Evolutionary conservation across 2,888 invertebrate species (phyloP).

Genomic region (Ceriagrion tenellum): DNA sequence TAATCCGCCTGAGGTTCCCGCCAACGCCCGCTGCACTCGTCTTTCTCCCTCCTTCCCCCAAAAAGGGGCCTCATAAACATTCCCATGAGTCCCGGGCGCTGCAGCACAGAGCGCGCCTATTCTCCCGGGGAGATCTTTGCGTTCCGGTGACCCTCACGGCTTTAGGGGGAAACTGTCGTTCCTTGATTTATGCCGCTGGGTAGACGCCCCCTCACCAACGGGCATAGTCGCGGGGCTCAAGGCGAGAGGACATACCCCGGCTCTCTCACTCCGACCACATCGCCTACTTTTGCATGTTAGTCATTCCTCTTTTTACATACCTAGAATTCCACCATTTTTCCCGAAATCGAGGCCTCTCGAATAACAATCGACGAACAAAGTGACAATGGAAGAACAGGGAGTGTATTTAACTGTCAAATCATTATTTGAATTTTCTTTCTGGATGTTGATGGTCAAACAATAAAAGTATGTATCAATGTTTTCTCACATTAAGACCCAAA

Average conservation of each 20-base stretch:
- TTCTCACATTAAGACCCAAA: no score
- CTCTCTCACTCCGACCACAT: background rate
- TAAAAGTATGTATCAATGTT: no score
- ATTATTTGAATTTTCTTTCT: no score
- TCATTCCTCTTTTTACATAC: background rate
- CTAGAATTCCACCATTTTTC: background rate
- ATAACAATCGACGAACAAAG: no score
- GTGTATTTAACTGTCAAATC: no score
- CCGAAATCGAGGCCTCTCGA: background rate
- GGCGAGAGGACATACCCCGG: background rate
- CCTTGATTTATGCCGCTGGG: conserved; percentile 51
- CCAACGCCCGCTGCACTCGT: background rate
- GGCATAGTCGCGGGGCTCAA: background rate
- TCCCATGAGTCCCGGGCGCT: background rate
- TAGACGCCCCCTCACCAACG: background rate
- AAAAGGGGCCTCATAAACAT: background rate
- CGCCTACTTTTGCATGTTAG: background rate
- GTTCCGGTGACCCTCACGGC: background rate
- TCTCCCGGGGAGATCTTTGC: background rate
- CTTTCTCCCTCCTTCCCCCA: background rate
- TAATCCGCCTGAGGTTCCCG: background rate
- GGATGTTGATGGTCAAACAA: no score
- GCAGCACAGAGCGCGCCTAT: background rate
- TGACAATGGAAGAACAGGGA: no score
- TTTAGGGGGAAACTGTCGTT: conserved; percentile 41